phyloP scores from a whole-genome alignment of 2,113 vertebrate species.

The Rhinichthys klamathensis region DNA sequence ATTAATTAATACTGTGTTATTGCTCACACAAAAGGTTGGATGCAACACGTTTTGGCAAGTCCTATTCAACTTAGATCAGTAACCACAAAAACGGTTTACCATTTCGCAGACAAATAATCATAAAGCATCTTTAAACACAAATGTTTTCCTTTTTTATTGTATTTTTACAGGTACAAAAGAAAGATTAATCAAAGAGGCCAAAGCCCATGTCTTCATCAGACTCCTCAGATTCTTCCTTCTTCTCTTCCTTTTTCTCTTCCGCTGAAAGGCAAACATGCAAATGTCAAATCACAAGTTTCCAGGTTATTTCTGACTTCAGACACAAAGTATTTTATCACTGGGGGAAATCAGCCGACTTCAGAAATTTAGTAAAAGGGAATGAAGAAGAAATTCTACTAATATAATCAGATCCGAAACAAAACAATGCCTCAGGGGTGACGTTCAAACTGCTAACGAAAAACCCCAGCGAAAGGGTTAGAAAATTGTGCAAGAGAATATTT shows the following conservation, averaged over 20 bases:
- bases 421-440: too few species aligned
- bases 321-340: not conserved
- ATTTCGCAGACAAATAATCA: not conserved
- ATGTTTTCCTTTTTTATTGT: slow-evolving; percentile 72
- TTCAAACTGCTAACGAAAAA: not conserved
- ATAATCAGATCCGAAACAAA: not conserved
- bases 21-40: not conserved
- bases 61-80: not conserved
- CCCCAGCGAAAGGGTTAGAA: not conserved
- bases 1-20: too few species aligned
- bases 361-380: not conserved
- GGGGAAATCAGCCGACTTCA: not conserved
- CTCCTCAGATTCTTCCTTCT: slow-evolving; percentile 83
- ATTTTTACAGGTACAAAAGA: slow-evolving; percentile 66
- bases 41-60: not conserved
- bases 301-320: not conserved
- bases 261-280: slow-evolving; percentile 60
- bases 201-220: slow-evolving; percentile 86
- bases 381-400: not conserved
- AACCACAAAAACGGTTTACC: not conserved
- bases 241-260: slow-evolving; percentile 87
- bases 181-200: slow-evolving; percentile 82
- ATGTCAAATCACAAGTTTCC: not conserved
- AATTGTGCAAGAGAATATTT: not conserved
- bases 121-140: not conserved